phyloP scores from a whole-genome alignment of 64 coral and sea anemone species.

The Montipora capricornis region DNA sequence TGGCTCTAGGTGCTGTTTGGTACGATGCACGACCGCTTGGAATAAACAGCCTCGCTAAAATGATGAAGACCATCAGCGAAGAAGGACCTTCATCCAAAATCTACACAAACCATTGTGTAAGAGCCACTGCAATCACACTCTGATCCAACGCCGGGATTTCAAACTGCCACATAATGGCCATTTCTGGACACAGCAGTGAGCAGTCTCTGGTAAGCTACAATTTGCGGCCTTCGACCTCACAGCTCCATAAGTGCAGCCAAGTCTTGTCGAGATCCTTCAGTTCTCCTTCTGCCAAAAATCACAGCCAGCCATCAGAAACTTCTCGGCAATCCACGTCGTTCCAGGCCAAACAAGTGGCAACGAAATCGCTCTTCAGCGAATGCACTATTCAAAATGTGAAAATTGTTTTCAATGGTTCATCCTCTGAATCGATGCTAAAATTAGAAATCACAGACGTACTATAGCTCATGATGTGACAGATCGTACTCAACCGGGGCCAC shows the following conservation, averaged over 20 bases:
- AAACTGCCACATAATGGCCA: constrained; percentile 10
- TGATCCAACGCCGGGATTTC: background rate
- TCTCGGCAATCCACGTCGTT: background rate
- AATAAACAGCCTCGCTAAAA: too few species aligned
- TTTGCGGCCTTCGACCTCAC: background rate
- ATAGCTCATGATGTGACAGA: too few species aligned
- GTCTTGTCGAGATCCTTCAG: background rate
- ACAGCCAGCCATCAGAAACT: background rate
- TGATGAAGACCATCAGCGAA: too few species aligned
- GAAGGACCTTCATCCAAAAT: too few species aligned
- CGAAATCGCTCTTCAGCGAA: too few species aligned
- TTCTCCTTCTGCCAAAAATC: background rate
- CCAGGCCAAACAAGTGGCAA: constrained; percentile 21
- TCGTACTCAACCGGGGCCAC: too few species aligned
- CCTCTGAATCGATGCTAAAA: background rate
- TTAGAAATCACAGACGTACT: background rate
- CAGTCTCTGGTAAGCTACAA: constrained; percentile 12
- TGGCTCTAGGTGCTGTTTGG: too few species aligned
- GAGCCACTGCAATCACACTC: too few species aligned
- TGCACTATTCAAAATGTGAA: constrained; percentile 36
- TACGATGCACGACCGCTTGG: too few species aligned
- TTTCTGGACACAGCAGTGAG: constrained; percentile 14
- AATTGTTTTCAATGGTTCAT: constrained; percentile 13
- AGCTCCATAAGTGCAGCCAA: constrained; percentile 6
- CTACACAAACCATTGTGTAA: too few species aligned